A percentile compares a stretch with the other conserved stretches of the same genome.
These are phyloP conservation scores for Diadromus collaris DNA, from an alignment of 2,888 invertebrate genomes.

Conservation along the genomic window DNA sequence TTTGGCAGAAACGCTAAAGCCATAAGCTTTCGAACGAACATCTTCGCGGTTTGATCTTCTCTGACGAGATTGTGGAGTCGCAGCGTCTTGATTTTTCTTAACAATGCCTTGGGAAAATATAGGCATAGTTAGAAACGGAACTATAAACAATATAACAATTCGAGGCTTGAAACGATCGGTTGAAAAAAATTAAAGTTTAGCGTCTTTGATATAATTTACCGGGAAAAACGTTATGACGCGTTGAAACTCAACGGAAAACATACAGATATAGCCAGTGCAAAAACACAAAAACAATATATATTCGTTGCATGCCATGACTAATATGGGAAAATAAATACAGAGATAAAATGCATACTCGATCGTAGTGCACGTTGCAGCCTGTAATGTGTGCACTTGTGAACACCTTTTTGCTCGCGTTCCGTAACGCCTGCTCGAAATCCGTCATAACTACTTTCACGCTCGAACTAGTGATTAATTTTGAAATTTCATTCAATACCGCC, in stretches of 20 bases:
- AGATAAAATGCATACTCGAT: conserved; percentile 21
- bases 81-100: not conserved
- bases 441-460: conserved; percentile 23
- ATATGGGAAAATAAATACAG: not conserved
- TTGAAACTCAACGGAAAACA: not conserved
- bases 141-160: not conserved
- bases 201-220: no score
- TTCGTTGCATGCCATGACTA: not conserved
- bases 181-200: no score
- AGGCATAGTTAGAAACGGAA: not conserved
- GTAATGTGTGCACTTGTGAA: conserved; percentile 22
- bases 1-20: conserved; percentile 49
- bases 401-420: conserved; percentile 20
- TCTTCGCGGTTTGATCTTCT: conserved; percentile 20
- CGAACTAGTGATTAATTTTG: not conserved
- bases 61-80: not conserved
- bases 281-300: conserved; percentile 4
- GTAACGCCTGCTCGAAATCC: conserved; percentile 30
- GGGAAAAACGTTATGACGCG: not conserved
- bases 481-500: conserved; percentile 10
- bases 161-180: no score
- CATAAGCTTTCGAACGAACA: conserved; percentile 48
- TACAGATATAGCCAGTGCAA: not conserved
- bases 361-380: conserved; percentile 42
- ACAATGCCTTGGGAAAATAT: not conserved